phyloP scores from a whole-genome alignment of 92 coral and sea anemone species.

The Epizoanthus scotinus region DNA sequence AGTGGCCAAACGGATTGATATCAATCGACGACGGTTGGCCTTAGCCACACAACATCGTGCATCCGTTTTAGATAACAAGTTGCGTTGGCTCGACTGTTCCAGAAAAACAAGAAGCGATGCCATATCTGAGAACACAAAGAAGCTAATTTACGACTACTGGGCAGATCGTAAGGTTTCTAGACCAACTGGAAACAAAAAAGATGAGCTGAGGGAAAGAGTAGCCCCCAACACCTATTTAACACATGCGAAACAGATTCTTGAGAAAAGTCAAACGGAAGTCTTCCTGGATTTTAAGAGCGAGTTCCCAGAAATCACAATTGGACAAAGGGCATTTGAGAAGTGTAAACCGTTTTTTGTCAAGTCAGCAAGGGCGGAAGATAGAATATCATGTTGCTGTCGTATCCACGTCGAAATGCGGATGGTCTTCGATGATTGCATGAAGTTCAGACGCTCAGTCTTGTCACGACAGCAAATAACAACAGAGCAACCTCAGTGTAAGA shows the following conservation, averaged over 20 bases:
- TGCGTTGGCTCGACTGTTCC: constrained; percentile 31
- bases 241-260: constrained; percentile 47
- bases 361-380: constrained; percentile 27
- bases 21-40: constrained; percentile 39
- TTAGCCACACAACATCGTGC: constrained; percentile 24
- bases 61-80: constrained; percentile 13
- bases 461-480: background rate
- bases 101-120: constrained; percentile 40
- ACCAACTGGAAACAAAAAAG: constrained; percentile 44
- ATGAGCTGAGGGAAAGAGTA: constrained; percentile 27
- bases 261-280: constrained; percentile 51
- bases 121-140: constrained; percentile 22
- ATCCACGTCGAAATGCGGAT: constrained; percentile 18
- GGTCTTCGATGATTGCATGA: constrained; percentile 22
- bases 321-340: constrained; percentile 34
- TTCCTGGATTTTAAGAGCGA: constrained; percentile 34
- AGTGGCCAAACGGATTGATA: constrained; percentile 31
- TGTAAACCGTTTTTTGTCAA: constrained; percentile 37
- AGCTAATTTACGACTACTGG: constrained; percentile 48
- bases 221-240: constrained; percentile 36
- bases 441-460: constrained; percentile 13
- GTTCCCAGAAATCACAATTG: constrained; percentile 35
- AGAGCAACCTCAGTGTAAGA: background rate
- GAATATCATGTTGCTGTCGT: constrained; percentile 44
- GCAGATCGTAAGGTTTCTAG: constrained; percentile 48